Percentiles rank a stretch among this genome's conserved stretches.
These are phyloP conservation scores for Mythimna pallens DNA, from an alignment of 2,888 invertebrate genomes.

Conservation along the genomic window DNA sequence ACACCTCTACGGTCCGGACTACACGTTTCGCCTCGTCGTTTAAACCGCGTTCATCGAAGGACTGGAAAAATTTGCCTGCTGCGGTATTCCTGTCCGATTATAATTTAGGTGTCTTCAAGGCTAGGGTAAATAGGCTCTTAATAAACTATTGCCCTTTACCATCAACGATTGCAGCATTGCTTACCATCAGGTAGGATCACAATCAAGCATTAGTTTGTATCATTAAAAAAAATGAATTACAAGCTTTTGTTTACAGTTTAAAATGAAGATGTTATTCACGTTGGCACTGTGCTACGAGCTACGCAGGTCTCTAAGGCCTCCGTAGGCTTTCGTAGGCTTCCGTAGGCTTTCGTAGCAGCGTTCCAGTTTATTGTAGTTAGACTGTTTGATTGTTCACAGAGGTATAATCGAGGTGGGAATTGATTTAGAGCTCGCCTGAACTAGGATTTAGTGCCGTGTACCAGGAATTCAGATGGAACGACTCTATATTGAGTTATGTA, in stretches of 20 bases:
- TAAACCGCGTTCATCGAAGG: too few species aligned
- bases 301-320: constrained; percentile 5
- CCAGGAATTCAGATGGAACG: constrained; percentile 18
- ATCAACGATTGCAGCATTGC: too few species aligned
- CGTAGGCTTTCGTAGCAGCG: constrained; percentile 35
- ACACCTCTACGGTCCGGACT: too few species aligned
- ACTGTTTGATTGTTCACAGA: constrained; percentile 36
- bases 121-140: too few species aligned
- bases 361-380: constrained; percentile 16
- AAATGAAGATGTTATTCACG: constrained; percentile 7
- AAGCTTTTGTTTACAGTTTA: constrained; percentile 10
- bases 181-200: too few species aligned
- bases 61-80: too few species aligned
- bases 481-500: constrained; percentile 25
- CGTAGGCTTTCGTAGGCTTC: constrained; percentile 31
- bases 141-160: too few species aligned
- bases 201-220: not conserved
- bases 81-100: too few species aligned
- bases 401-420: constrained; percentile 33
- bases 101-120: too few species aligned
- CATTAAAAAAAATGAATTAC: not conserved
- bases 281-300: constrained; percentile 27
- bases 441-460: constrained; percentile 25
- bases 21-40: too few species aligned
- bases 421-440: constrained; percentile 25